Percentiles rank a stretch among this genome's conserved stretches.
phyloP scores from a whole-genome alignment of 2,888 invertebrate genomes.

The Harmothoe impar region DNA sequence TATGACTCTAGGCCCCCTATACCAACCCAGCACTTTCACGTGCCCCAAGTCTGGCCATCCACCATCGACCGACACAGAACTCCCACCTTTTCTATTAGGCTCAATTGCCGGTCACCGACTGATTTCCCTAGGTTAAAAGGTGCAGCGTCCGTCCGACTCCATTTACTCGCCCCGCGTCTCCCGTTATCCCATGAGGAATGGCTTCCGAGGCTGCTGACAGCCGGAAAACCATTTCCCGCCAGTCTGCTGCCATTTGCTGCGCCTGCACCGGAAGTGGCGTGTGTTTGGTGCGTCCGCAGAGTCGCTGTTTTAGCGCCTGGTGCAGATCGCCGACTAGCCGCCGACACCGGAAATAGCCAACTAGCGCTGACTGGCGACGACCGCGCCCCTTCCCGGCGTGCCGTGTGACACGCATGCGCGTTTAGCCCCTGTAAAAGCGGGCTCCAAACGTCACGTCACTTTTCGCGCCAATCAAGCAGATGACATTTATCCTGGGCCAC shows the following conservation, averaged over 20 bases:
- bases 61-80: no score
- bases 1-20: no score
- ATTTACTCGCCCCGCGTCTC: not conserved
- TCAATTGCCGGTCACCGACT: not conserved
- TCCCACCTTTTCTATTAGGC: constrained; percentile 24
- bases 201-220: constrained; percentile 35
- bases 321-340: constrained; percentile 28
- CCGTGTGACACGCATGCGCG: constrained; percentile 49
- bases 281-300: not conserved
- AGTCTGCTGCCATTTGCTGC: constrained; percentile 15
- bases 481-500: constrained; percentile 30
- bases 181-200: constrained; percentile 46
- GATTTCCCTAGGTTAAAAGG: constrained; percentile 55
- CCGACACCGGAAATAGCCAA: constrained; percentile 32
- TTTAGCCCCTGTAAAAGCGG: not conserved
- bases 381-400: constrained; percentile 15
- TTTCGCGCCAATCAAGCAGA: constrained; percentile 18
- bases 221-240: constrained; percentile 60
- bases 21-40: no score
- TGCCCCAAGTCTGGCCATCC: no score
- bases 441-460: constrained; percentile 8
- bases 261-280: not conserved
- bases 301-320: constrained; percentile 47
- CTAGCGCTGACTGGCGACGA: constrained; percentile 42
- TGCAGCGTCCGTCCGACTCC: not conserved